These are phyloP conservation scores for Heliconius congener DNA, from an alignment of 1,140 invertebrate genomes.

Conservation along the genomic window DNA sequence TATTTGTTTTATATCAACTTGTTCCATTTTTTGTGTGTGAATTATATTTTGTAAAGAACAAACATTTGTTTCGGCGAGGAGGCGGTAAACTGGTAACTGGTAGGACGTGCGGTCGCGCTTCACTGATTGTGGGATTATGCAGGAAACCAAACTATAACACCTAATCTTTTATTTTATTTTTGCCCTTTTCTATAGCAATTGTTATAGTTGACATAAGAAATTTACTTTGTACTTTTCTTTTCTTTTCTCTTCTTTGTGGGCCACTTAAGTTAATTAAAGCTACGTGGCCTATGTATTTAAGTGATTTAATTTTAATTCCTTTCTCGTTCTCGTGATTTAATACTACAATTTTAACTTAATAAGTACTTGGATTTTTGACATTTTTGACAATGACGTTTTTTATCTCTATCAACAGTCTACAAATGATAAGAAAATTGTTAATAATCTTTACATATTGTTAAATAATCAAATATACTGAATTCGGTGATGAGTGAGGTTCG, in stretches of 20 bases:
- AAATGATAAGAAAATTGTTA: too few species aligned
- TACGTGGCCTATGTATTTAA: background rate
- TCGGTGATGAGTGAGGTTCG: too few species aligned
- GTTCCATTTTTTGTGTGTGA: slow-evolving; percentile 31
- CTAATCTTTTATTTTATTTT: slow-evolving; percentile 26
- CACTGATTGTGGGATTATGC: slow-evolving; percentile 41
- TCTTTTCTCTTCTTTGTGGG: background rate
- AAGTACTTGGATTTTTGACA: too few species aligned
- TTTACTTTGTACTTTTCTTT: background rate
- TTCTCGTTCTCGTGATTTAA: background rate
- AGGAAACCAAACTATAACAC: slow-evolving; percentile 27
- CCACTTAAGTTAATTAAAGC: background rate
- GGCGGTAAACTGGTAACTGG: slow-evolving; percentile 24
- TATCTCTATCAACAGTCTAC: too few species aligned
- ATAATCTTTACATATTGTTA: too few species aligned
- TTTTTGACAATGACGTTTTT: too few species aligned
- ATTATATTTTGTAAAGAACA: slow-evolving; percentile 35
- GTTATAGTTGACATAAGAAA: slow-evolving; percentile 13
- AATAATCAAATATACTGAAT: too few species aligned
- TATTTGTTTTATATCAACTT: slow-evolving; percentile 13
- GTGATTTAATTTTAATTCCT: background rate
- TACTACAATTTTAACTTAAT: background rate
- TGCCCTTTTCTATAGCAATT: background rate
- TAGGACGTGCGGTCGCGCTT: slow-evolving; percentile 50
- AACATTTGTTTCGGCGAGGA: slow-evolving; percentile 56